Percentiles rank a stretch among this genome's conserved stretches.
These are phyloP conservation scores for Hoplias malabaricus DNA, from an alignment of 2,113 vertebrate genomes.

Conservation along the genomic window DNA sequence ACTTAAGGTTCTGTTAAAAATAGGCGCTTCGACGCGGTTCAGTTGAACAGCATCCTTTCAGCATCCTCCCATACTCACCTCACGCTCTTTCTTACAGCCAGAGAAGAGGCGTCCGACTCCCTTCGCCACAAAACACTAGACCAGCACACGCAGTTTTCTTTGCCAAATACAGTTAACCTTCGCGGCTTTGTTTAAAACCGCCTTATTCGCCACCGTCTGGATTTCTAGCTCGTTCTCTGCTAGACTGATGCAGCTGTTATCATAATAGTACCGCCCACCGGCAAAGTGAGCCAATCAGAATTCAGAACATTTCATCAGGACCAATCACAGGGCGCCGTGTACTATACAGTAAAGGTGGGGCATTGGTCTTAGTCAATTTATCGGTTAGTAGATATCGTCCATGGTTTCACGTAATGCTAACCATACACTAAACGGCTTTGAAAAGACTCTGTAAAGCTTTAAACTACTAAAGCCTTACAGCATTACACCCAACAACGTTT, in stretches of 20 bases:
- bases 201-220: background rate
- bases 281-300: background rate
- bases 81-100: background rate
- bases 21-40: background rate
- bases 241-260: slow-evolving; percentile 32
- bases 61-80: slow-evolving; percentile 19
- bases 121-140: background rate
- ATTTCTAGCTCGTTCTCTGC: slow-evolving; percentile 60
- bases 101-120: background rate
- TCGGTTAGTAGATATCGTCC: background rate
- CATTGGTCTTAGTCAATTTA: background rate
- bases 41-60: background rate
- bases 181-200: background rate
- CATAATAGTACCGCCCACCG: slow-evolving; percentile 27
- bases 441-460: too few species aligned
- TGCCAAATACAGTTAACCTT: background rate
- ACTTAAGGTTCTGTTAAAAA: background rate
- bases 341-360: background rate
- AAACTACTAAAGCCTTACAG: too few species aligned
- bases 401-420: too few species aligned
- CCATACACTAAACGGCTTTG: too few species aligned
- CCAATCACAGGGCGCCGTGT: slow-evolving; percentile 54
- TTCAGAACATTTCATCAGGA: background rate
- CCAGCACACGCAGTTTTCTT: background rate
- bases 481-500: too few species aligned